A percentile compares a stretch with the other conserved stretches of the same genome.
These are phyloP conservation scores for Aplocera efformata DNA, from an alignment of 2,888 invertebrate species.

Conservation along the genomic window DNA sequence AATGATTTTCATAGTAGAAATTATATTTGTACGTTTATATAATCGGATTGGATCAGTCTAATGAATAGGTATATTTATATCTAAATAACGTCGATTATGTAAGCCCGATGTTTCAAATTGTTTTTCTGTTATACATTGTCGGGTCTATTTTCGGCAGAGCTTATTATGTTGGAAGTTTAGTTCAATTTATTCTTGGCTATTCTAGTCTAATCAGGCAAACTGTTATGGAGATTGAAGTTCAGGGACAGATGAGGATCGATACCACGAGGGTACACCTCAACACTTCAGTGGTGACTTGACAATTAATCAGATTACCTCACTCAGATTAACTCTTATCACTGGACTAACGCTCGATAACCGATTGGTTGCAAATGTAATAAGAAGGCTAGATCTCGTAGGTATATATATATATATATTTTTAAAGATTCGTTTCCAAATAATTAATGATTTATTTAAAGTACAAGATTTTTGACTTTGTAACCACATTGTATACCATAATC, in stretches of 20 bases:
- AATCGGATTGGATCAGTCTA: too few relatives aligned
- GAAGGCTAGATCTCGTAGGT: too few relatives aligned
- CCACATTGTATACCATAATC: too few relatives aligned
- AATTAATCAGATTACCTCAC: slow-evolving; percentile 71
- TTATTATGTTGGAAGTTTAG: slow-evolving; percentile 9
- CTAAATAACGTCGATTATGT: slow-evolving; percentile 9
- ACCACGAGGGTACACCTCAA: slow-evolving; percentile 36
- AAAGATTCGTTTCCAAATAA: too few relatives aligned
- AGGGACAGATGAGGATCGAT: slow-evolving; percentile 43
- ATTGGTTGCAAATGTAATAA: slow-evolving; percentile 25
- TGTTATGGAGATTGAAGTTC: slow-evolving; percentile 41
- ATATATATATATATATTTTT: too few relatives aligned
- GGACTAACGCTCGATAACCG: slow-evolving; percentile 40
- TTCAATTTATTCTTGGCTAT: slow-evolving; percentile 23
- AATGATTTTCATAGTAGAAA: too few relatives aligned
- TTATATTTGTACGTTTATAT: too few relatives aligned
- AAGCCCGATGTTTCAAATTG: slow-evolving; percentile 2
- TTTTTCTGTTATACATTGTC: slow-evolving; percentile 3
- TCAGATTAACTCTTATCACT: slow-evolving; percentile 58
- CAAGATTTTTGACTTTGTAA: too few relatives aligned
- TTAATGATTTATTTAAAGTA: too few relatives aligned
- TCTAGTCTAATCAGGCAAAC: slow-evolving; percentile 28
- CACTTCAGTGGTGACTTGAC: slow-evolving; percentile 52
- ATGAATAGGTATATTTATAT: neutral
- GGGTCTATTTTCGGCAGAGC: slow-evolving; percentile 9